Base-by-base conservation (phyloP, 2,888 invertebrate species). In the Myopa tessellatipennis region DNA sequence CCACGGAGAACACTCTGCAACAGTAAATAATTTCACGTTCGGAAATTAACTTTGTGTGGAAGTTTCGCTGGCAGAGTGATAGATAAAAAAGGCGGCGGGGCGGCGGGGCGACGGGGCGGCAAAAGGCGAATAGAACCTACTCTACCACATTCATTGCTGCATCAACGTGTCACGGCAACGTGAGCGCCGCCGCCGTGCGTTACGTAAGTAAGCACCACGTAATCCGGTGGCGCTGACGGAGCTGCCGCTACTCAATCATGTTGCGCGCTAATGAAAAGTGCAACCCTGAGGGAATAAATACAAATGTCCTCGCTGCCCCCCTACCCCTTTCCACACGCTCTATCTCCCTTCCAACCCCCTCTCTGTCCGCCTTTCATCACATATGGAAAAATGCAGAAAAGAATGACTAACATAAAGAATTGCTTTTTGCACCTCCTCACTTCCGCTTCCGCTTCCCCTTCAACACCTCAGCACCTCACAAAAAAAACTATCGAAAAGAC, bases 221-320 rank as follows among this genome's bases (percentile, higher is more conserved):
- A 60, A 60, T 18, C 60, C 60, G 61, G 14, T 73, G 63, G 63
- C 63, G 40, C 40, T 72, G 63, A 61, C 73, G 45, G 63, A 50
- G 50, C 34, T 73, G 63, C 73, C 63, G 61, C 50, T 52, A 72
- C 26, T 65, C 26, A n/a, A 60, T 71, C 72, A 58, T 78, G 78
- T 67, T 58, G 61, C 16, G 71, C 61, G 68, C 40, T 78, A 69
- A 78, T 76, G 76, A 76, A 78, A 78, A 73, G 68, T 55, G 60
- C 45, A 38, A 12, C 73, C 72, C 69, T 72, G 14, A 10, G 67
- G 65, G 68, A 40, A 18, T 70, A 70, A 60, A 55, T 55, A 55
- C 55, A 55, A 55, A 16, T 5, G n/a, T 10, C 3, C 10, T 45
- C 10, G 45, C 45, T 45, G 45, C 45, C 10, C 10, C 45, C 45